A percentile compares a stretch with the other conserved stretches of the same genome.
Evolutionary conservation across 2,113 vertebrate species (phyloP).

Genomic region (Gavialis gangeticus): DNA sequence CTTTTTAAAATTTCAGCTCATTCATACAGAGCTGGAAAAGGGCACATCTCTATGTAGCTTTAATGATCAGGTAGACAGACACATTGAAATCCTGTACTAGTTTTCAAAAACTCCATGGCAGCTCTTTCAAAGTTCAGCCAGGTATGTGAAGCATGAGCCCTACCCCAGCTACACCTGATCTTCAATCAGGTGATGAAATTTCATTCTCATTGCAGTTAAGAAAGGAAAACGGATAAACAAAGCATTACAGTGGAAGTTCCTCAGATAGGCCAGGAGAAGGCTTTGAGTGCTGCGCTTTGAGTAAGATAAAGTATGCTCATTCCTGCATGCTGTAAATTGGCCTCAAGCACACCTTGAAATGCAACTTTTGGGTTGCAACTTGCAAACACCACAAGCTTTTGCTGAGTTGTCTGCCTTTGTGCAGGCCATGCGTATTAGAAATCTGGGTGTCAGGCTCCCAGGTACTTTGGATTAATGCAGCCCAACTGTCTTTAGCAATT

Average conservation of each 20-base stretch:
- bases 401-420: not conserved
- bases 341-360: conserved; percentile 29
- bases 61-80: not conserved
- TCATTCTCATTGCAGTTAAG: not conserved
- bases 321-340: not conserved
- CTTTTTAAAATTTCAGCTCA: not conserved
- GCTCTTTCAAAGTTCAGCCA: not conserved
- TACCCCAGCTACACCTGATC: not conserved
- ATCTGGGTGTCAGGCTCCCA: not conserved
- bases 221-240: not conserved
- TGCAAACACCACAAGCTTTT: not conserved
- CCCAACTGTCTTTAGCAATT: not conserved
- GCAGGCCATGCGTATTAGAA: not conserved
- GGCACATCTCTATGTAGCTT: not conserved
- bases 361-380: conserved; percentile 13
- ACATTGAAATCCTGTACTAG: not conserved
- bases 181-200: not conserved
- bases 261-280: not conserved
- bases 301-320: conserved; percentile 53
- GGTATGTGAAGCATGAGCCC: not conserved
- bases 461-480: conserved; percentile 29
- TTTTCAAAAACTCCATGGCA: not conserved
- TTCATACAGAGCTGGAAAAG: not conserved
- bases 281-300: not conserved
- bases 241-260: not conserved